Percentiles rank a stretch among this genome's conserved stretches.
Evolutionary conservation across 2,888 invertebrate genomes (phyloP).

Genomic region (Drosophila lutescens): DNA sequence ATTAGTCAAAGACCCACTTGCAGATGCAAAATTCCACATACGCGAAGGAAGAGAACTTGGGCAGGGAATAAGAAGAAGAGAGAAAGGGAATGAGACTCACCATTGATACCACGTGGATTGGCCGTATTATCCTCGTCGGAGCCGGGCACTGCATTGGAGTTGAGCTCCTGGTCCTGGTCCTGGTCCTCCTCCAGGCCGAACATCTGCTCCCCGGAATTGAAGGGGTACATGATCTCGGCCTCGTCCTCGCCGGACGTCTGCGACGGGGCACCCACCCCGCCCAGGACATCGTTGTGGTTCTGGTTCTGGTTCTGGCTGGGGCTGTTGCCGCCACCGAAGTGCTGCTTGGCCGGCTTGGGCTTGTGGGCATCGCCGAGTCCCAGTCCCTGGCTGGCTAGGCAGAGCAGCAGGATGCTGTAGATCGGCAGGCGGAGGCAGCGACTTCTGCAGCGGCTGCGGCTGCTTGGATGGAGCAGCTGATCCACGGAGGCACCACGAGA

Average conservation of each 20-base stretch:
- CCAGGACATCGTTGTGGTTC: conserved; percentile 52
- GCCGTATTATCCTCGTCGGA: conserved; percentile 69
- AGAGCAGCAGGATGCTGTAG: conserved; percentile 53
- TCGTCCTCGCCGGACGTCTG: conserved; percentile 82
- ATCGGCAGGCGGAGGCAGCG: conserved; percentile 42
- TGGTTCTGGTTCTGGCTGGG: conserved; percentile 51
- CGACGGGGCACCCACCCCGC: conserved; percentile 72
- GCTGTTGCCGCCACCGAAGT: conserved; percentile 57
- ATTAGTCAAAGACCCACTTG: conserved; percentile 56
- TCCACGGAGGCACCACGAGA: conserved; percentile 38
- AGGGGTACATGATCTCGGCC: conserved; percentile 80
- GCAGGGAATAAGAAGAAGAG: background rate
- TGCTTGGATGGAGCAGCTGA: conserved; percentile 1
- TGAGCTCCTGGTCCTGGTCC: conserved; percentile 65
- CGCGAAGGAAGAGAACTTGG: conserved; percentile 7
- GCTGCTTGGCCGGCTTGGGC: conserved; percentile 78
- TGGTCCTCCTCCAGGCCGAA: conserved; percentile 79
- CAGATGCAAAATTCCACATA: conserved; percentile 42
- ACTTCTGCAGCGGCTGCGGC: conserved; percentile 34
- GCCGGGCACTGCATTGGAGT: conserved; percentile 62
- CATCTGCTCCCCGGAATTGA: conserved; percentile 81
- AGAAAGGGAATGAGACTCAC: conserved; percentile 67
- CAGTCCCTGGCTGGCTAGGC: conserved; percentile 53
- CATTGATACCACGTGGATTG: conserved; percentile 80
- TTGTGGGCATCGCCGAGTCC: conserved; percentile 71